Conservation (phyloP, 2,888 invertebrate species). For the Dioctria rufipes region DNA sequence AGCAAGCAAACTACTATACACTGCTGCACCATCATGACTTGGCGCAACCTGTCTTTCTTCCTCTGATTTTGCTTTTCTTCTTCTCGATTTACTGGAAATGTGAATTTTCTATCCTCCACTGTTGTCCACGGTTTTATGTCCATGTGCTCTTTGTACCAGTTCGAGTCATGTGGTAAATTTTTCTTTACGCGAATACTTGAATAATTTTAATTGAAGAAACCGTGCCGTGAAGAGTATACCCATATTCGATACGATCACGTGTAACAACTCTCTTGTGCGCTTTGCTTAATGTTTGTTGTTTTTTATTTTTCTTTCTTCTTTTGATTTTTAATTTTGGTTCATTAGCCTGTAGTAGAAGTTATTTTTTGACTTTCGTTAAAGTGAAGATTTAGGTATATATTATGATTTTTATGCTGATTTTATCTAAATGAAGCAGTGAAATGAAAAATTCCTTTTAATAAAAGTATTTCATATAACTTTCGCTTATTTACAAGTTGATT, state of each 20-base stretch:
- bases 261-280: too few species aligned
- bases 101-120: conserved; percentile 28
- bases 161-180: neutral
- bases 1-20: neutral
- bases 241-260: neutral
- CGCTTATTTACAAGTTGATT: conserved; percentile 1
- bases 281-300: neutral
- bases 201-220: neutral
- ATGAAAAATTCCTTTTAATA: neutral
- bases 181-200: neutral
- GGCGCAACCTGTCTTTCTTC: conserved; percentile 12
- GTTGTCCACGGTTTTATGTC: neutral
- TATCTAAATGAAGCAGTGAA: too few species aligned
- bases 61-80: conserved; percentile 37
- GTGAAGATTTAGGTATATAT: too few species aligned
- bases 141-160: neutral
- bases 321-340: too few species aligned
- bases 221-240: neutral
- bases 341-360: too few species aligned
- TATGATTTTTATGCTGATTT: too few species aligned
- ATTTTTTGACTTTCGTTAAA: too few species aligned
- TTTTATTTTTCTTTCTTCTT: neutral
- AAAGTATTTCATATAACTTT: conserved; percentile 1
- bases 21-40: neutral
- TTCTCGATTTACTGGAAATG: conserved; percentile 42